phyloP scores from a whole-genome alignment of 2,113 vertebrate genomes.

The Chionomys nivalis region DNA sequence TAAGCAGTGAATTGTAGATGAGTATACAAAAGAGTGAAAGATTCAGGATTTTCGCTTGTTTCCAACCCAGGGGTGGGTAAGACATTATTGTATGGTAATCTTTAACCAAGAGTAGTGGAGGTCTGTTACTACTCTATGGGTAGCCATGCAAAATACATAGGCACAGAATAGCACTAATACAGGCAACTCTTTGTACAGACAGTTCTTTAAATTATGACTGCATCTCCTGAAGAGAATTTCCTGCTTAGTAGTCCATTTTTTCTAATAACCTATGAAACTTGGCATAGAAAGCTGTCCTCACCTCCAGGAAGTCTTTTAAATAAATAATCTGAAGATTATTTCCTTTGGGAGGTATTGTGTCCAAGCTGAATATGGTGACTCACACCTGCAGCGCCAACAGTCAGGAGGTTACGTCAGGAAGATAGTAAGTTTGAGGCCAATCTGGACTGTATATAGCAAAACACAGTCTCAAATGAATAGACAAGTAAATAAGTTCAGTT shows the following conservation, averaged over 20 bases:
- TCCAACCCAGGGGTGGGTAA: background rate
- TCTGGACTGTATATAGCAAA: background rate
- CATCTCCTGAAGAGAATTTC: slow-evolving; percentile 18
- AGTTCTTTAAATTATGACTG: slow-evolving; percentile 31
- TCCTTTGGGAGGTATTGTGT: background rate
- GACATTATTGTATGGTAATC: background rate
- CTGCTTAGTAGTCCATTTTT: slow-evolving; percentile 32
- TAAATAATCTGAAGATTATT: slow-evolving; percentile 52
- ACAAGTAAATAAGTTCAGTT: background rate
- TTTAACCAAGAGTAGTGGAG: background rate
- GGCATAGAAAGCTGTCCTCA: background rate
- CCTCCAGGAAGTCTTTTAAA: slow-evolving; percentile 36
- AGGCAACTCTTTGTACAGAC: slow-evolving; percentile 42
- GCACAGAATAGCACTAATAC: slow-evolving; percentile 17
- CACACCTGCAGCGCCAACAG: background rate
- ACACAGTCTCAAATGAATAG: background rate
- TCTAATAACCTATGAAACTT: slow-evolving; percentile 42
- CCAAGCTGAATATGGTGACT: background rate
- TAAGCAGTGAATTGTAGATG: background rate
- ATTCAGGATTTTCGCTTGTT: slow-evolving; percentile 45
- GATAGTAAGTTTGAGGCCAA: background rate
- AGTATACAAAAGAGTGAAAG: slow-evolving; percentile 40
- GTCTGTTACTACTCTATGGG: background rate
- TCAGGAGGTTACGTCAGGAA: background rate
- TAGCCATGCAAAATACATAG: background rate